Conservation (phyloP, 2,113 vertebrate genomes). For the Cromileptes altivelis region DNA sequence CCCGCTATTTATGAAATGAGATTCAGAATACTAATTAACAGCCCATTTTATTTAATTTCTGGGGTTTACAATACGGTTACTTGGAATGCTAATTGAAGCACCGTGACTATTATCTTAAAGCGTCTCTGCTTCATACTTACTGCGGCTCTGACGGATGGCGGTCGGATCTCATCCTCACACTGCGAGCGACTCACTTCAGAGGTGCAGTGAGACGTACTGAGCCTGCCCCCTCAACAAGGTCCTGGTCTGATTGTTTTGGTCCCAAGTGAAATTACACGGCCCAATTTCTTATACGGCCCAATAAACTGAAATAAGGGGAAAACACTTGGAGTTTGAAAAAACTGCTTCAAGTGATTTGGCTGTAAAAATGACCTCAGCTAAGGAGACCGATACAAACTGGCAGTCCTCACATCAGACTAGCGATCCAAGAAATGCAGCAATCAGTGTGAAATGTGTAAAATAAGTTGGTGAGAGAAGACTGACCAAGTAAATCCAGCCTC, state of each 20-base stretch:
- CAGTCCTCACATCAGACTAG: slow-evolving; percentile 4
- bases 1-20: slow-evolving; percentile 33
- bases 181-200: slow-evolving; percentile 5
- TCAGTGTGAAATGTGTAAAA: slow-evolving; percentile 36
- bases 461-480: slow-evolving; percentile 13
- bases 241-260: slow-evolving; percentile 52
- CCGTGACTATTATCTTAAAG: slow-evolving; percentile 11
- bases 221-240: slow-evolving; percentile 24
- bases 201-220: slow-evolving; percentile 21
- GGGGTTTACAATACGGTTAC: background rate
- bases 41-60: slow-evolving; percentile 19
- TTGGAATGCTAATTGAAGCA: slow-evolving; percentile 11
- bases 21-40: slow-evolving; percentile 39
- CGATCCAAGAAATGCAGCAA: slow-evolving; percentile 33
- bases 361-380: slow-evolving; percentile 40
- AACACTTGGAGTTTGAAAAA: slow-evolving; percentile 30
- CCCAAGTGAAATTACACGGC: slow-evolving; percentile 61
- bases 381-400: slow-evolving; percentile 12
- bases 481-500: background rate
- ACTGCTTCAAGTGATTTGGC: slow-evolving; percentile 43
- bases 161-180: slow-evolving; percentile 6
- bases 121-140: background rate
- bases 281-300: slow-evolving; percentile 50
- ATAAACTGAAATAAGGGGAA: slow-evolving; percentile 58
- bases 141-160: background rate